Evolutionary conservation across 1,140 invertebrate species (phyloP), one percentile per base, ranked within the genome.

Genomic region (Penaeus japonicus): DNA sequence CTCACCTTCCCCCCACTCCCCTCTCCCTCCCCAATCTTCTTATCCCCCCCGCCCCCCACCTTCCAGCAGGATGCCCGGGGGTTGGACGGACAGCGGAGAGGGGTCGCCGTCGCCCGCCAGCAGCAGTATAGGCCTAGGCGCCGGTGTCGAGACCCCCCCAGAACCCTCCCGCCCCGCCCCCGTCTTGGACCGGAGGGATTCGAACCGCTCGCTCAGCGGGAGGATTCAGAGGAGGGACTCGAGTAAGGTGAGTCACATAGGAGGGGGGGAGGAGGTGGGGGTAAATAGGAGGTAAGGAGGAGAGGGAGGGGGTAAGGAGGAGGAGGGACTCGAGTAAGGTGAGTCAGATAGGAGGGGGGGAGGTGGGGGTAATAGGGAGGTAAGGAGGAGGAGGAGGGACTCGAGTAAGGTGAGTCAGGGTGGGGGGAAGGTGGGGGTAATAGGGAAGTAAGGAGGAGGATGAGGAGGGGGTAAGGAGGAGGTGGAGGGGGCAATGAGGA

Each of bases 101-200:
- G 88, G 88, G 24, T 89, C 89, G 10, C 75, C 89, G 20, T 89
- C 84, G 4, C 84, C 89, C 20, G 86, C 78, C 47, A 88, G 86
- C 80, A 85, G 84, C 53, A 77, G 47, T 10, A 32, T 47, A 30
- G 79, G 86, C 20, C 20, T 80, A 22, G 85, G 85, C 7, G 32
- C 57, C 22, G 80, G 79, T 1, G 78, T 82, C 27, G 86, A 88
- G 20, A 88, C 86, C 22, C 86, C 86, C 0, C 86, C 86, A 0
- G 86, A 88, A n/a, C 86, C 86, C n/a, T 75, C 86, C 22, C 24
- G 83, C 10, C 83, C 89, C 18, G 79, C 84, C 3, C 89, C 89
- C 0, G 70, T 89, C 7, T 54, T 89, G 57, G 89, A 89, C 32
- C 35, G 89, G n/a, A 62, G 89, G 84, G 89, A 89, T 27, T 89